Percentiles rank a stretch among this genome's conserved stretches.
phyloP scores from a whole-genome alignment of 2,113 vertebrate genomes.

The Pheucticus melanocephalus region DNA sequence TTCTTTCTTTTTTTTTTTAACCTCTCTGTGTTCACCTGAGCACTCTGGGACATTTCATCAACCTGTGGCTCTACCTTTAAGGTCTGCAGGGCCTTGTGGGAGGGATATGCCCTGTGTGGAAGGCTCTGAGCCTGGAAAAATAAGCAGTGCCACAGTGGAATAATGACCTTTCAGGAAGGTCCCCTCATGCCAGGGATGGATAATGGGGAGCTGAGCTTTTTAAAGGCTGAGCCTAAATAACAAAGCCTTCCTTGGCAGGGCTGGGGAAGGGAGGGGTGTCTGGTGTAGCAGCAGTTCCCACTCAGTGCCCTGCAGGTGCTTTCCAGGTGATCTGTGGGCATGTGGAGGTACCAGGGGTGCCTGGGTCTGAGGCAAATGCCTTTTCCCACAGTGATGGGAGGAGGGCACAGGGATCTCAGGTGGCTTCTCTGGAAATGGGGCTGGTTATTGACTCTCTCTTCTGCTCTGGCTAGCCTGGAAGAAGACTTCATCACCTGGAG shows the following conservation, averaged over 20 bases:
- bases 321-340: not conserved
- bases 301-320: not conserved
- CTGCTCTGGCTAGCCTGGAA: conserved; percentile 77
- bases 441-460: not conserved
- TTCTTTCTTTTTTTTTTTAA: not conserved
- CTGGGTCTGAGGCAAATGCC: not conserved
- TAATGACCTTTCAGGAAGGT: not conserved
- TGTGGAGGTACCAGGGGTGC: not conserved
- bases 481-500: conserved; percentile 98
- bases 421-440: not conserved
- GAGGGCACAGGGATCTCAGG: not conserved
- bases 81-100: not conserved
- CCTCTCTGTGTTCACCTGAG: not conserved
- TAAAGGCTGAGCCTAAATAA: not conserved
- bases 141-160: not conserved
- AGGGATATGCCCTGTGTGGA: not conserved
- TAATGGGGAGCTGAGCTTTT: not conserved
- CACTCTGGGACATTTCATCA: not conserved
- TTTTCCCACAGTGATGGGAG: not conserved
- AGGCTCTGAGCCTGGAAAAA: not conserved
- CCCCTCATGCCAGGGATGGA: not conserved
- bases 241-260: not conserved
- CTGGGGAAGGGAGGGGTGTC: not conserved
- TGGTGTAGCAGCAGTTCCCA: not conserved
- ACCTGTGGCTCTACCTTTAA: not conserved